Evolutionary conservation across 2,113 vertebrate species (phyloP), one percentile per base, ranked within the genome.

Genomic region (Odobenus rosmarus): DNA sequence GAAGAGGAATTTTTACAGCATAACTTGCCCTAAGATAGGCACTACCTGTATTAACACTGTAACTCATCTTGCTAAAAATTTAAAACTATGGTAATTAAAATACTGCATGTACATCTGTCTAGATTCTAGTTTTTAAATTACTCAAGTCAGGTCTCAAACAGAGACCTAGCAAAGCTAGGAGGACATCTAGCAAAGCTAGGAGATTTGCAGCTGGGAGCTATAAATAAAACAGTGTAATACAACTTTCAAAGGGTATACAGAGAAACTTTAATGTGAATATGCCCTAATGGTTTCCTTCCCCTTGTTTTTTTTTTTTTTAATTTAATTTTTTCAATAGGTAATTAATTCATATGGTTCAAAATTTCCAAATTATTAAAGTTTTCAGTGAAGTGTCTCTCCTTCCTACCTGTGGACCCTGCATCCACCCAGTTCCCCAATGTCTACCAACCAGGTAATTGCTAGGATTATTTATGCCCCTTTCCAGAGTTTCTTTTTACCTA

Each of bases 121-220:
- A 96, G 10, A 97, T 88, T 84, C 24, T 61, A 88, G 67, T 51
- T 97, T 76, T 97, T 67, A 85, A 97, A 97, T 82, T 74, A 79
- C n/a, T 94, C 81, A 92, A 71, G 91, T 69, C 87, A 62, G 61
- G 18, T 76, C n/a, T n/a, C n/a, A n/a, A n/a, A n/a, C n/a, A n/a
- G n/a, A n/a, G n/a, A n/a, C n/a, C n/a, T n/a, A 95, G 33, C 89
- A 67, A 71, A 36, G 55, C 62, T 16, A 36, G 7, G 49, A 93
- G 14, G n/a, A n/a, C n/a, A n/a, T n/a, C n/a, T n/a, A 95, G 33
- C 89, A 67, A 71, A 36, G 55, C 62, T 16, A 36, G 7, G 49
- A 93, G 14, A 81, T 97, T 64, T 97, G 72, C 80, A 97, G 42
- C 86, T 79, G 83, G 93, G 95, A 57, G 55, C 74, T 77, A 97